Evolutionary conservation across 2,113 vertebrate genomes (phyloP).

Genomic region (Onychorhynchus coronatus): DNA sequence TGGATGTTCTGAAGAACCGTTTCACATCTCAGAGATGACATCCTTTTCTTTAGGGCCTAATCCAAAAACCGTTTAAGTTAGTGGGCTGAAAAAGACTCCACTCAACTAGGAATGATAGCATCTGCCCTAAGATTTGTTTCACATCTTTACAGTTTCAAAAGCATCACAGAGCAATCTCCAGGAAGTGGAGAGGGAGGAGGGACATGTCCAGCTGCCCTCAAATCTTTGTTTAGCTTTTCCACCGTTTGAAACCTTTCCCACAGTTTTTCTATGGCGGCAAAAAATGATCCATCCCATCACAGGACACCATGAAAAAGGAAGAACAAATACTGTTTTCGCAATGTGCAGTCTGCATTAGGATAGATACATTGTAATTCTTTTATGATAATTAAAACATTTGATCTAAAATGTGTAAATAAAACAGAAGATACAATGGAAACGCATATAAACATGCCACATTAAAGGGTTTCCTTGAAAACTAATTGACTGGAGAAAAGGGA

Average conservation of each 20-base stretch:
- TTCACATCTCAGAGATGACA: slow-evolving; percentile 49
- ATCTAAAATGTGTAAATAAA: slow-evolving; percentile 32
- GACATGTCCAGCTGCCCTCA: neutral
- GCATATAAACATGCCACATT: slow-evolving; percentile 30
- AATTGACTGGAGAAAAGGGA: neutral
- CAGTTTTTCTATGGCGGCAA: neutral
- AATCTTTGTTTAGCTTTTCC: slow-evolving; percentile 18
- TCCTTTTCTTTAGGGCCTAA: slow-evolving; percentile 54
- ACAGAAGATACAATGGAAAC: slow-evolving; percentile 25
- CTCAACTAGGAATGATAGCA: slow-evolving; percentile 26
- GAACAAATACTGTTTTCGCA: neutral
- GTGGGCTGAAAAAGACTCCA: slow-evolving; percentile 41
- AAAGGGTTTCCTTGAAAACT: neutral
- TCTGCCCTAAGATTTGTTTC: slow-evolving; percentile 50
- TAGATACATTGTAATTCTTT: neutral
- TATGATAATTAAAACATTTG: slow-evolving; percentile 7
- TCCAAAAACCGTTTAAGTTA: slow-evolving; percentile 47
- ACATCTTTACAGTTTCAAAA: slow-evolving; percentile 37
- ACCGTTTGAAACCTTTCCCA: neutral
- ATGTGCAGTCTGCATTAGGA: neutral
- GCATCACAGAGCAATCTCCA: neutral
- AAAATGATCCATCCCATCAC: neutral
- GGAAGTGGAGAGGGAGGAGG: neutral
- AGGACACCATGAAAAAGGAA: neutral
- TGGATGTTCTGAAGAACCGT: slow-evolving; percentile 45